Conservation (phyloP, 2,113 vertebrate species). For the Cynopterus brachyotis region DNA sequence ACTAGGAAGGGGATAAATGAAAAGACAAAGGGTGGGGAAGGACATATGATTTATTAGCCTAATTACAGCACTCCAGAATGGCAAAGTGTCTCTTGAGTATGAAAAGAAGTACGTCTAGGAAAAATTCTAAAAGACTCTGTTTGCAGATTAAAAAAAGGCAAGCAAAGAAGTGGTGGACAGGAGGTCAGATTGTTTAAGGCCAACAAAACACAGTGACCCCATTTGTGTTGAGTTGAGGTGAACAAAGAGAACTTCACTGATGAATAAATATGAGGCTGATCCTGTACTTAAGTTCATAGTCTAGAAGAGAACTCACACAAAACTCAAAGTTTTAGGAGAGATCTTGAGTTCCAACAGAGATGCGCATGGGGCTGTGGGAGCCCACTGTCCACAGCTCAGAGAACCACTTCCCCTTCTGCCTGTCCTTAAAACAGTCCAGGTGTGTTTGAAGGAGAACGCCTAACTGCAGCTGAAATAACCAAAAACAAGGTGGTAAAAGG, state of each 20-base stretch:
- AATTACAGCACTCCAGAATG: background rate
- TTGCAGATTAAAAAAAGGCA: background rate
- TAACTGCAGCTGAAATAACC: slow-evolving; percentile 53
- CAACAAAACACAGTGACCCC: background rate
- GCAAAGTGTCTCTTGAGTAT: background rate
- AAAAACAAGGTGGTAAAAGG: slow-evolving; percentile 58
- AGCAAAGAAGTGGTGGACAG: too few species aligned
- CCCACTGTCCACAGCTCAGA: background rate
- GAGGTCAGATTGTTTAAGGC: background rate
- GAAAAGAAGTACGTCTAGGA: background rate
- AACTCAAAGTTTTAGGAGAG: background rate
- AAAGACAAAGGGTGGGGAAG: background rate
- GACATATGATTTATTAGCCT: background rate
- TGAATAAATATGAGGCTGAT: background rate
- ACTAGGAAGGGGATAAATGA: background rate
- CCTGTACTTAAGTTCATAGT: background rate
- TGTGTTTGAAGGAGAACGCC: slow-evolving; percentile 57
- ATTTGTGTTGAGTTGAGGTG: background rate
- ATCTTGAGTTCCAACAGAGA: background rate
- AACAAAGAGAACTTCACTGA: background rate
- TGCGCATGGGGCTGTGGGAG: accelerated
- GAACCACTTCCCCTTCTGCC: background rate
- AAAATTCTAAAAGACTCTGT: background rate
- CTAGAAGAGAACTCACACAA: background rate
- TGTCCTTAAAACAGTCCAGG: background rate